Base-by-base conservation (phyloP, 2,888 invertebrate species). In the Operophtera brumata region DNA sequence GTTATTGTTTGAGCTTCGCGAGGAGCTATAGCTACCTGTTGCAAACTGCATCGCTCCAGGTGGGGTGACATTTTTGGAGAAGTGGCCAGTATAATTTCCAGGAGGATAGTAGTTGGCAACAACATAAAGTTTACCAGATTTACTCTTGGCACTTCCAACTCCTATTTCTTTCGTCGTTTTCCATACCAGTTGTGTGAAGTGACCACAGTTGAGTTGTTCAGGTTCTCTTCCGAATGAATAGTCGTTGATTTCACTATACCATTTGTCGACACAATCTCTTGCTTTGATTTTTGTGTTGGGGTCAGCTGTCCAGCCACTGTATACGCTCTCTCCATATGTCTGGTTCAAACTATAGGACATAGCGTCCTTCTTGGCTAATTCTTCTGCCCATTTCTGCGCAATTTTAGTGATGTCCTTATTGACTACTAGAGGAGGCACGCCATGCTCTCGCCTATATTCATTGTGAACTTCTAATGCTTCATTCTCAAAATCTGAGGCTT, bases 91-190 rank as follows among this genome's bases (percentile, higher is more conserved):
- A 67, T 92, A 94, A 73, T 97, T 97, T 10, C 97, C 97, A 1
- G 96, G 93, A 0, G 97, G 96, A 71, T 92, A 92, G 72, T 97
- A 97, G 78, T 96, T 96, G 47, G 94, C 95, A 0, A 97, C 97
- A 0, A 97, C 95, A 67, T 95, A 95, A 1, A 95, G 92, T 76
- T 95, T 94, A 0, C 96, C 96, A 47, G 93, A 93, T 67, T 93
- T 93, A 66, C 93, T 93, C 68, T 93, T 93, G 4, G 95, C 94
- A 71, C 92, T 93, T 0, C 94, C 96, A 2, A 96, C 92, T 0
- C 96, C 96, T 57, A 96, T 80, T 71, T 95, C 94, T 64, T 85
- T 92, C 3, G 94, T 94, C 30, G 90, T 92, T 75, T 93, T 94
- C 96, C 96, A 96, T n/a, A 96, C 91, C 0, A 96, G 92, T 88